Conservation (phyloP, 2,113 vertebrate species). For the Tragulus kanchil region DNA sequence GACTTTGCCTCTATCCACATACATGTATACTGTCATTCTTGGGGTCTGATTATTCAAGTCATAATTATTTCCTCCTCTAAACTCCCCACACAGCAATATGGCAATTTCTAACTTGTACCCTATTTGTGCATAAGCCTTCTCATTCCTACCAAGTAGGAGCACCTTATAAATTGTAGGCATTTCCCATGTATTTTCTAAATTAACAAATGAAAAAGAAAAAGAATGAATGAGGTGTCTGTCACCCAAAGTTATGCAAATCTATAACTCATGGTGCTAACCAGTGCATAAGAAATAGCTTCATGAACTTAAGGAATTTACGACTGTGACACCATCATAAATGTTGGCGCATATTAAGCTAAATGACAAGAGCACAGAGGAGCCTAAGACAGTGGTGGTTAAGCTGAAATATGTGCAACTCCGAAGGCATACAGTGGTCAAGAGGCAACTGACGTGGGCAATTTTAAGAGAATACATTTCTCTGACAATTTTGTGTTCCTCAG, state of each 20-base stretch:
- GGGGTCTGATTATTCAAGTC: background rate
- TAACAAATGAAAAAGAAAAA: background rate
- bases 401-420: too few relatives aligned
- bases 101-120: background rate
- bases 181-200: background rate
- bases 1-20: background rate
- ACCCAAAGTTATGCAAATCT: background rate
- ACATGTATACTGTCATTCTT: rapidly evolving
- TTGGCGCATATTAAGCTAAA: background rate
- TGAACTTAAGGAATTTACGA: background rate
- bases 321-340: background rate
- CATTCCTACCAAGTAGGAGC: background rate
- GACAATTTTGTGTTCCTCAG: background rate
- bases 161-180: background rate
- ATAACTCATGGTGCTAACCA: background rate
- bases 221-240: background rate
- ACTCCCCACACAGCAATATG: too few relatives aligned
- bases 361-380: background rate
- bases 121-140: background rate
- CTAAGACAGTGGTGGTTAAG: background rate
- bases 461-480: background rate
- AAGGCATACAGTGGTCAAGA: background rate
- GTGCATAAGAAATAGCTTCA: background rate
- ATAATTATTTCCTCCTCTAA: background rate
- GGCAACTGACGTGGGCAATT: background rate